Base-by-base conservation (phyloP, 1,140 invertebrate species). In the Aphelenchoides fujianensis region DNA sequence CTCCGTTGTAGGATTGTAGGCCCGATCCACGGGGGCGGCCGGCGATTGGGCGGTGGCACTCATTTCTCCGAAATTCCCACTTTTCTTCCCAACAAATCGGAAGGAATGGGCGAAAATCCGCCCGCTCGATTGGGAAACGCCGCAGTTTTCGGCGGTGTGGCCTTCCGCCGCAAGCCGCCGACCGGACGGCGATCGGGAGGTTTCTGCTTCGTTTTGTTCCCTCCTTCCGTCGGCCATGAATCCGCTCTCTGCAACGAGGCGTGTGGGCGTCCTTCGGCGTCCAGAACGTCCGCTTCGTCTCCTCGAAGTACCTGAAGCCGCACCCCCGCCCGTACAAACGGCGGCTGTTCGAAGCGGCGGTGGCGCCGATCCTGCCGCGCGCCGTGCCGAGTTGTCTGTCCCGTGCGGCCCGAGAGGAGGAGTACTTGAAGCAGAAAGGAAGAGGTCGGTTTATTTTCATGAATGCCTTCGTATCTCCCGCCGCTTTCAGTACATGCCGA, bases 1-100 rank as follows among this genome's bases (percentile, higher is more conserved):
- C 93, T 67, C 97, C 52, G 41, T 78, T 84, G 35, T 80, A 72
- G 3, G 79, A n/a, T n/a, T n/a, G n/a, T n/a, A 64, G 2, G 48
- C 53, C 54, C 63, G 1, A 48, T 34, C 36, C 63, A 19, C 63
- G 23, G 31, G 32, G 2, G 63, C 19, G 16, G 16, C 27, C 57
- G 27, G 28, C 57, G n/a, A 48, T 12, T 16, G 16, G n/a, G 28
- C 3, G 16, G 31, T 66, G 32, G 31, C 31, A 31, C n/a, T 61
- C 63, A 66, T 36, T 2, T 12, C 1, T 48, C 12, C 41, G 41
- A 48, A 48, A 48, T 48, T 16, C 41, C 41, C 12, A 48, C 23
- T 16, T 48, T 16, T 16, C 12, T 48, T 48, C 41, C 41, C 41
- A 48, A 48, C 41, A 12, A 23, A 48, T n/a, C n/a, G n/a, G n/a